Evolutionary conservation across 2,113 vertebrate genomes (phyloP), one percentile per base, ranked within the genome.

Genomic region (Corvus moneduloides): DNA sequence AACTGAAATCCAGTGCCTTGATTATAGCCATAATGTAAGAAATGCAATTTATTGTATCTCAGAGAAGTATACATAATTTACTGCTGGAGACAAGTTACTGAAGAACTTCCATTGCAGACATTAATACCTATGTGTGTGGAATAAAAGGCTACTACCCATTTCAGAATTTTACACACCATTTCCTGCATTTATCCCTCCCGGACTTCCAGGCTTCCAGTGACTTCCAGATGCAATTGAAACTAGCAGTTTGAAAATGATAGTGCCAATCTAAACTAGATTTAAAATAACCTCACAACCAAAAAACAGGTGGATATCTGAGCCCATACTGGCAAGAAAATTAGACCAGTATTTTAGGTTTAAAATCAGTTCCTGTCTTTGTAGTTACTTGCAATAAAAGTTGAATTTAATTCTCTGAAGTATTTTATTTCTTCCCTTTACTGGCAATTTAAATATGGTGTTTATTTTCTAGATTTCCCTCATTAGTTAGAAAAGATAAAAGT

Each of bases 121-220:
- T 91, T 87, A 96, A 81, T 92, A 84, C 84, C 43, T 82, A 21
- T 71, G 43, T 87, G 73, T 74, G 51, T 55, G 35, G 54, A 94
- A 94, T 84, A 94, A 89, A 96, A 92, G 93, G 51, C 35, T 94
- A 54, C 43, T 58, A 52, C 27, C 19, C 11, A 78, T 66, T 97
- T 95, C 58, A 87, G 94, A 94, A 59, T 85, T 95, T 96, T 91
- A 78, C 28, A 92, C 62, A 52, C n/a, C 24, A 92, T 96, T 96
- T 96, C 66, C 76, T 95, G 20, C 64, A 64, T 95, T 96, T 96
- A 95, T 95, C 87, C 87, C 86, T 94, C 72, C 54, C 73, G 58
- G 79, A 92, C 48, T 71, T 63, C 41, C 22, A 77, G 26, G 87
- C 84, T 91, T 67, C 39, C 82, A 71, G 32, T 49, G 23, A 43